Percentiles rank a stretch among this genome's conserved stretches.
Evolutionary conservation across 2,888 invertebrate genomes (phyloP).

Genomic region (Rhorus exstirpatorius): DNA sequence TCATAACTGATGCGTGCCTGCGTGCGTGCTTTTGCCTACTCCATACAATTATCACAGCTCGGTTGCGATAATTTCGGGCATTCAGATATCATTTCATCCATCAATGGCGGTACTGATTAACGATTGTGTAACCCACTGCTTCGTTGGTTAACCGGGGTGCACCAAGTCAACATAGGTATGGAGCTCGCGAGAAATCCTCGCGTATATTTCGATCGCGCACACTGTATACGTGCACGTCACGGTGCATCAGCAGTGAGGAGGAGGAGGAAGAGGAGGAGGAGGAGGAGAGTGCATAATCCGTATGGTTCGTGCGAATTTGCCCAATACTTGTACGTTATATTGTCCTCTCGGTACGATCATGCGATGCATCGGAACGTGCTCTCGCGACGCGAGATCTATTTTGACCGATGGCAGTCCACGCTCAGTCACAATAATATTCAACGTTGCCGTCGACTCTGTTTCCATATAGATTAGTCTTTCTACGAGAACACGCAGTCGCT

Average conservation of each 20-base stretch:
- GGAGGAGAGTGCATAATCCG: slow-evolving; percentile 1
- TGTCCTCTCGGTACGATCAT: slow-evolving; percentile 23
- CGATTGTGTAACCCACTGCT: slow-evolving; percentile 76
- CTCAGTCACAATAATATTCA: slow-evolving; percentile 74
- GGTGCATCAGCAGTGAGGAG: background rate
- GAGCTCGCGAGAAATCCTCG: slow-evolving; percentile 25
- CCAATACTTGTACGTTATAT: background rate
- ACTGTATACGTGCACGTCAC: background rate
- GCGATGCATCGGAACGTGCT: slow-evolving; percentile 35
- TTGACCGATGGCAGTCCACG: slow-evolving; percentile 53
- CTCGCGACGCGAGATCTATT: slow-evolving; percentile 1
- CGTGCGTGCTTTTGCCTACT: slow-evolving; percentile 59
- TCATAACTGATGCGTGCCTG: slow-evolving; percentile 42
- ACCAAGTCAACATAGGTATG: slow-evolving; percentile 29
- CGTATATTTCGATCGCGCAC: slow-evolving; percentile 35
- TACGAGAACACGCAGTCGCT: background rate
- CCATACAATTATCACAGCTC: slow-evolving; percentile 80
- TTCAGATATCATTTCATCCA: slow-evolving; percentile 81
- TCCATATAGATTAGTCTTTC: background rate
- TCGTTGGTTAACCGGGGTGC: slow-evolving; percentile 37
- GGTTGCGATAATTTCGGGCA: slow-evolving; percentile 80
- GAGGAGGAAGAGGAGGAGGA: too few relatives aligned
- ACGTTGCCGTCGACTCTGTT: background rate
- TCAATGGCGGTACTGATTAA: slow-evolving; percentile 81
- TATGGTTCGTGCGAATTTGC: background rate